These are phyloP conservation scores for Azemiops feae DNA, from an alignment of 2,113 vertebrate genomes.

Conservation along the genomic window DNA sequence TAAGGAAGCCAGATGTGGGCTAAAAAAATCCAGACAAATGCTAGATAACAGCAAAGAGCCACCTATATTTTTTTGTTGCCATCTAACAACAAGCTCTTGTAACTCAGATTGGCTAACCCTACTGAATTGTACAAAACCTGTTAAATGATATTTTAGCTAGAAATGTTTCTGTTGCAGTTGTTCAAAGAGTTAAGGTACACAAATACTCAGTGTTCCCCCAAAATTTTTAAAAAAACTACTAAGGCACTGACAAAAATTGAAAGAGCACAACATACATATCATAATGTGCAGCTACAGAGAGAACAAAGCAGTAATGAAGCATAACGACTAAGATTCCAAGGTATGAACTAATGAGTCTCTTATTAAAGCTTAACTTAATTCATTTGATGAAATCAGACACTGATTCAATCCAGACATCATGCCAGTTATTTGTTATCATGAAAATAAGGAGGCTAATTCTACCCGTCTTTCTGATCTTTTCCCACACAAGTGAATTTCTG, in stretches of 20 bases:
- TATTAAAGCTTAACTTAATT: background rate
- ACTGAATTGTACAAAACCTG: background rate
- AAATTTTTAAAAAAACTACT: background rate
- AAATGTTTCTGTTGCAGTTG: background rate
- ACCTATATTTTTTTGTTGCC: background rate
- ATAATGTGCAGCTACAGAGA: background rate
- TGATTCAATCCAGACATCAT: background rate
- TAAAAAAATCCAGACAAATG: background rate
- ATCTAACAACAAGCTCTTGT: background rate
- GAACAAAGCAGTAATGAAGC: background rate
- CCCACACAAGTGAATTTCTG: background rate
- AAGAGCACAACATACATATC: background rate
- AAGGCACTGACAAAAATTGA: background rate
- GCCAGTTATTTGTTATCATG: background rate
- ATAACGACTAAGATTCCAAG: background rate
- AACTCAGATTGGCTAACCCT: background rate
- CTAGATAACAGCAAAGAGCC: background rate
- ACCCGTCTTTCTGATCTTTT: background rate
- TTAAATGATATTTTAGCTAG: background rate
- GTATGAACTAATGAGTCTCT: background rate
- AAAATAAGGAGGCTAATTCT: background rate
- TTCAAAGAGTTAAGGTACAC: background rate
- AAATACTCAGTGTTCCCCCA: background rate
- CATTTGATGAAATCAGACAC: background rate
- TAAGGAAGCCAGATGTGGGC: no score